Evolutionary conservation across 1,140 invertebrate species (phyloP).

Genomic region (Plectrocnemia conspersa): DNA sequence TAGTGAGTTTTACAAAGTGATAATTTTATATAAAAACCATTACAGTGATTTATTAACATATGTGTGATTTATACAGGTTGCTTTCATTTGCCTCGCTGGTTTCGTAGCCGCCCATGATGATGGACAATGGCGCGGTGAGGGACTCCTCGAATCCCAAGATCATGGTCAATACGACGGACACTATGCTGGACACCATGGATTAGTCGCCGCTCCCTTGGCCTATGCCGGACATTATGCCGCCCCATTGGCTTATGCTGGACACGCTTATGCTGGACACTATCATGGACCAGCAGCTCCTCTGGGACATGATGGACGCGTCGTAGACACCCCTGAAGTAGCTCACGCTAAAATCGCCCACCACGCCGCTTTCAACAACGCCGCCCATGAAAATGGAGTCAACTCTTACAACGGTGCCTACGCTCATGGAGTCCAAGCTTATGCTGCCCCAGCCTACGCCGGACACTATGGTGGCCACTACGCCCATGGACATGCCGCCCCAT

Average conservation of each 20-base stretch:
- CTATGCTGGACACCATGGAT: no score
- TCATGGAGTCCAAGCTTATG: constrained; percentile 8
- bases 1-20: constrained; percentile 7
- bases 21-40: neutral
- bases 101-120: no score
- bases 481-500: constrained; percentile 7
- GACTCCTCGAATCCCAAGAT: constrained; percentile 16
- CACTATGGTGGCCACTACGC: constrained; percentile 17
- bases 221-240: no score
- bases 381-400: no score
- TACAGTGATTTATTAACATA: neutral
- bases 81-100: no score
- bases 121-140: constrained; percentile 14
- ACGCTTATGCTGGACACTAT: constrained; percentile 45
- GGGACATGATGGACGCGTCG: constrained; percentile 45
- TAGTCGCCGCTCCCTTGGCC: no score
- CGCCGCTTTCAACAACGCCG: constrained; percentile 42
- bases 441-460: constrained; percentile 32
- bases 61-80: neutral
- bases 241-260: constrained; percentile 39
- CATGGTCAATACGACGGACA: neutral
- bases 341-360: constrained; percentile 39
- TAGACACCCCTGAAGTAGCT: constrained; percentile 37
- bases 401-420: constrained; percentile 33
- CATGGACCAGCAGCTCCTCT: constrained; percentile 46